phyloP scores from a whole-genome alignment of 2,888 invertebrate genomes.

The Tachina fera region DNA sequence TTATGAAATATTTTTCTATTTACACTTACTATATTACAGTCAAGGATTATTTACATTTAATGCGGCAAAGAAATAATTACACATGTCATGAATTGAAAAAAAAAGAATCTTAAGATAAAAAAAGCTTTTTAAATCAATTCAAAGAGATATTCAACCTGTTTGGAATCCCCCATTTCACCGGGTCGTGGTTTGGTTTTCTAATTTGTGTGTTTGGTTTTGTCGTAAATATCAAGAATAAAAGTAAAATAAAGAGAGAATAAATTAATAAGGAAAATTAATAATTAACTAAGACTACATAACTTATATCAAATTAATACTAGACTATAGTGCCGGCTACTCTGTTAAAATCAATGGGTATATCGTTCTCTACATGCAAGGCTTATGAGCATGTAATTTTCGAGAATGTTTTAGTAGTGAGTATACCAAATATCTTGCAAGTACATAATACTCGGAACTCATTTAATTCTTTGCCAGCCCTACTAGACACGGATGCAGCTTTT shows the following conservation, averaged over 20 bases:
- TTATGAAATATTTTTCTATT: slow-evolving; percentile 23
- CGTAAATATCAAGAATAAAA: slow-evolving; percentile 30
- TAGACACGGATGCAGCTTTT: too few relatives aligned
- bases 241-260: slow-evolving; percentile 18
- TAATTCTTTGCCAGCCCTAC: too few relatives aligned
- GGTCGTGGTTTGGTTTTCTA: slow-evolving; percentile 88
- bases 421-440: too few relatives aligned
- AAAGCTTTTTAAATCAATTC: slow-evolving; percentile 73
- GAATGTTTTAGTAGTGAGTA: too few relatives aligned
- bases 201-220: slow-evolving; percentile 84
- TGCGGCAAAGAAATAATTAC: slow-evolving; percentile 15
- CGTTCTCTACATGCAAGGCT: too few relatives aligned
- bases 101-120: slow-evolving; percentile 52
- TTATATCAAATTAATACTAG: not conserved
- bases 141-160: slow-evolving; percentile 85
- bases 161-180: slow-evolving; percentile 89
- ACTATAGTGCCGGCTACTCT: too few relatives aligned
- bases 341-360: too few relatives aligned
- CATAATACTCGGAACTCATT: too few relatives aligned
- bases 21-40: slow-evolving; percentile 21
- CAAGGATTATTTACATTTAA: slow-evolving; percentile 68
- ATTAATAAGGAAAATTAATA: slow-evolving; percentile 5
- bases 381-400: too few relatives aligned
- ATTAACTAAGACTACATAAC: not conserved
- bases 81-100: slow-evolving; percentile 34